phyloP scores from a whole-genome alignment of 2,797 vertebrate species.

The Enteromius fasciolatus region DNA sequence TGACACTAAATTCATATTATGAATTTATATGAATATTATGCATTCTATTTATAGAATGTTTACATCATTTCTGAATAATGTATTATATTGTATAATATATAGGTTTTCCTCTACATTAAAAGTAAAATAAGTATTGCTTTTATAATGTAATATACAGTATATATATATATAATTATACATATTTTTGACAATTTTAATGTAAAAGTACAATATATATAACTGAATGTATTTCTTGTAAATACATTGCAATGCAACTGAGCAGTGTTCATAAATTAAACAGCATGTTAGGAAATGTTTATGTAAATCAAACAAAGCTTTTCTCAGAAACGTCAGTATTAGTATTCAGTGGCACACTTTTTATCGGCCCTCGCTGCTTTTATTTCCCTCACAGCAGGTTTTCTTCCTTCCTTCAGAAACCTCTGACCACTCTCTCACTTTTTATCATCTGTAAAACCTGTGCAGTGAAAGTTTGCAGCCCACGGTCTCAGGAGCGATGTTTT shows the following conservation, averaged over 20 bases:
- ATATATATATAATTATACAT: no score
- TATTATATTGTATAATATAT: not conserved
- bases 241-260: not conserved
- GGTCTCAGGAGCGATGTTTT: not conserved
- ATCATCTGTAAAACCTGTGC: not conserved
- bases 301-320: not conserved
- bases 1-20: no score
- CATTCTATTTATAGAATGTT: not conserved
- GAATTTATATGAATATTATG: no score
- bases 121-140: no score
- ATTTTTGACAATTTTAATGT: no score
- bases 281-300: not conserved
- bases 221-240: not conserved
- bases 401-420: not conserved
- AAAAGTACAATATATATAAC: no score
- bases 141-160: no score
- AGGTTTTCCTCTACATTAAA: no score
- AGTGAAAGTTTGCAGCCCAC: not conserved
- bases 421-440: not conserved
- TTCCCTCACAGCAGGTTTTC: not conserved
- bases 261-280: not conserved
- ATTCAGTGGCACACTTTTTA: not conserved
- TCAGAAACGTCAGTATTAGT: not conserved
- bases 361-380: not conserved
- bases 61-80: not conserved